Evolutionary conservation across 2,797 vertebrate genomes (phyloP), one percentile per base, ranked within the genome.

Genomic region (Sitta carolinensis): DNA sequence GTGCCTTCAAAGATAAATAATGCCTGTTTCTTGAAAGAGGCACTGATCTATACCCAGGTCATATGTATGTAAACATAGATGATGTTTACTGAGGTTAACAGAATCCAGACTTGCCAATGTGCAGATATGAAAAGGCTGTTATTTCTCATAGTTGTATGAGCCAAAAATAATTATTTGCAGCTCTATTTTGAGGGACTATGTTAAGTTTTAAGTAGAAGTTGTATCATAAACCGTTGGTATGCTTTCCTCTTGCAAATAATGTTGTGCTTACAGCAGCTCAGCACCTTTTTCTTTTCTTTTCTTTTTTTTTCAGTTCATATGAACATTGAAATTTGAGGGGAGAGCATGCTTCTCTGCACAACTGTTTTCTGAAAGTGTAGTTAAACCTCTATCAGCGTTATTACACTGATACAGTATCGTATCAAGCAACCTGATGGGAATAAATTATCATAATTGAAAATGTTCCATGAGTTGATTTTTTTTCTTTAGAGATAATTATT

Each of bases 281-380:
- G 26, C 20, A 6, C 18, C 10, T 69, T 72, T 36, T 93, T 72
- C 40, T 86, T 64, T 78, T 91, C 84, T 97, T 95, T 97, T n/a
- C n/a, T n/a, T 36, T 36, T 36, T 92, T 92, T 77, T 94, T 50
- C 94, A 97, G 97, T 83, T 96, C 83, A 93, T 55, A 48, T 16
- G 70, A 84, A 95, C 76, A 47, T 23, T 75, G 91, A 91, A 90
- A 90, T 68, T 69, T 87, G 74, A 74, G 43, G 8, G 26, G 79
- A 93, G 84, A 92, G 22, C 6, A 42, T 77, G 67, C 51, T 84
- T 63, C 34, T 81, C 87, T 42, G 32, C 26, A 40, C 8, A 13
- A 16, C 21, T 10, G 4, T 43, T 74, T 73, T 88, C 77, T 79
- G 68, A 42, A 90, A 82, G 61, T 67, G 36, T 86, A 83, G 58